Evolutionary conservation across 2,888 invertebrate species (phyloP).

Genomic region (Xanthorhoe spadicearia): DNA sequence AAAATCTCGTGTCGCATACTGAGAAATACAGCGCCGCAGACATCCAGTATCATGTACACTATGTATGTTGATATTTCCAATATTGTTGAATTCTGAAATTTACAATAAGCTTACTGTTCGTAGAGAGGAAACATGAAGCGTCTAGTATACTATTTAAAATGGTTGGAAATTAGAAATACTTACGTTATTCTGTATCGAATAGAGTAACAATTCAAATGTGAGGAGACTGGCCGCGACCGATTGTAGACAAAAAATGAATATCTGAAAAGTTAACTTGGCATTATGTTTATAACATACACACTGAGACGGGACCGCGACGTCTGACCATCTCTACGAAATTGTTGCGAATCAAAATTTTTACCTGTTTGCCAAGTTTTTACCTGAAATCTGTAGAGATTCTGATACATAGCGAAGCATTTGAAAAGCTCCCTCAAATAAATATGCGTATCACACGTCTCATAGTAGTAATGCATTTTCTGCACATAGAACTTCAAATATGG

Average conservation of each 20-base stretch:
- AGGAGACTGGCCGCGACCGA: conserved; percentile 52
- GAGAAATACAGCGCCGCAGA: conserved; percentile 50
- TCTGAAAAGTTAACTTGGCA: conserved; percentile 46
- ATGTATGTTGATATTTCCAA: conserved; percentile 45
- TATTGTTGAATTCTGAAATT: conserved; percentile 42
- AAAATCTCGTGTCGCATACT: conserved; percentile 59
- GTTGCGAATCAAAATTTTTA: too few species aligned
- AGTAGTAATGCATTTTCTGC: conserved; percentile 51
- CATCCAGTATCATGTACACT: conserved; percentile 46
- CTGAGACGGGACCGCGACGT: too few species aligned
- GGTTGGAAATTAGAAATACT: too few species aligned
- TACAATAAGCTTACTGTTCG: too few species aligned
- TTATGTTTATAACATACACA: too few species aligned
- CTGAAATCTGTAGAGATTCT: conserved; percentile 55
- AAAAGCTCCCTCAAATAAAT: conserved; percentile 55
- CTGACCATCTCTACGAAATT: too few species aligned
- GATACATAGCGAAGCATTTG: conserved; percentile 51
- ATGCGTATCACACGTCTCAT: conserved; percentile 51
- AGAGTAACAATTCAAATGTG: conserved; percentile 55
- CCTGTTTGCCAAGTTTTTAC: conserved; percentile 42
- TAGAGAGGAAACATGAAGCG: too few species aligned
- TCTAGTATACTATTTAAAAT: too few species aligned
- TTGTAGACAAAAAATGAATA: conserved; percentile 57
- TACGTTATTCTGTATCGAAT: conserved; percentile 56
- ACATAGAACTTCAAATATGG: conserved; percentile 49